Evolutionary conservation across 2,888 invertebrate species (phyloP).

Genomic region (Drosophila eohydei): DNA sequence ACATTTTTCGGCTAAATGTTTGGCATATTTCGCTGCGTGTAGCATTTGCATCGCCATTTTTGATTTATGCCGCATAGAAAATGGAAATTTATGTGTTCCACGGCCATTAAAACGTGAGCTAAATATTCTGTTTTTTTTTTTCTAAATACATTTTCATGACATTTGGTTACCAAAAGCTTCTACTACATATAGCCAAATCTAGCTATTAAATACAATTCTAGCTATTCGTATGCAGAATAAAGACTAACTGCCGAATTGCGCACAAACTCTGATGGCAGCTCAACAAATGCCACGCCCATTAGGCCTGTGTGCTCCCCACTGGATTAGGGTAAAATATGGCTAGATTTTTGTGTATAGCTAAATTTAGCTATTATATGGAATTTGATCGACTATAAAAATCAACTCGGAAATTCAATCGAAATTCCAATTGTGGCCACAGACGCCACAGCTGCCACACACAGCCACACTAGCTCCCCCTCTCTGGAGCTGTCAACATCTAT

Average conservation of each 20-base stretch:
- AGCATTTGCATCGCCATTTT: constrained; percentile 76
- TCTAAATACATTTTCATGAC: not conserved
- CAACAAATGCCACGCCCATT: not conserved
- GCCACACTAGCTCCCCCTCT: not conserved
- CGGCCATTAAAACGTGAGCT: constrained; percentile 30
- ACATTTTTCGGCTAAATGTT: constrained; percentile 61
- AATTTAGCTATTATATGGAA: not conserved
- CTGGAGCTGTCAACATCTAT: constrained; percentile 37
- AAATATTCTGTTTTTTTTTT: not conserved
- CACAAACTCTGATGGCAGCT: not conserved
- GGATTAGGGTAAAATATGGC: not conserved
- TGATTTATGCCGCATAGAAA: constrained; percentile 68
- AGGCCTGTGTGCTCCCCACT: not conserved
- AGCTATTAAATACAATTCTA: constrained; percentile 4
- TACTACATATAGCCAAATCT: not conserved
- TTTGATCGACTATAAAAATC: constrained; percentile 13
- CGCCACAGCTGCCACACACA: constrained; percentile 8
- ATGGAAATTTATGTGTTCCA: constrained; percentile 67
- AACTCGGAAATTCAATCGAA: constrained; percentile 4
- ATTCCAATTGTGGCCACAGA: constrained; percentile 14
- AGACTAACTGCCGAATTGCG: not conserved
- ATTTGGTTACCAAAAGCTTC: not conserved
- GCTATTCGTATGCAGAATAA: not conserved
- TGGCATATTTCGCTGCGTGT: constrained; percentile 62
- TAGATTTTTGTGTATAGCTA: not conserved